Percentiles rank a stretch among this genome's conserved stretches.
phyloP scores from a whole-genome alignment of 2,797 vertebrate species.

The Scarus forsteni region DNA sequence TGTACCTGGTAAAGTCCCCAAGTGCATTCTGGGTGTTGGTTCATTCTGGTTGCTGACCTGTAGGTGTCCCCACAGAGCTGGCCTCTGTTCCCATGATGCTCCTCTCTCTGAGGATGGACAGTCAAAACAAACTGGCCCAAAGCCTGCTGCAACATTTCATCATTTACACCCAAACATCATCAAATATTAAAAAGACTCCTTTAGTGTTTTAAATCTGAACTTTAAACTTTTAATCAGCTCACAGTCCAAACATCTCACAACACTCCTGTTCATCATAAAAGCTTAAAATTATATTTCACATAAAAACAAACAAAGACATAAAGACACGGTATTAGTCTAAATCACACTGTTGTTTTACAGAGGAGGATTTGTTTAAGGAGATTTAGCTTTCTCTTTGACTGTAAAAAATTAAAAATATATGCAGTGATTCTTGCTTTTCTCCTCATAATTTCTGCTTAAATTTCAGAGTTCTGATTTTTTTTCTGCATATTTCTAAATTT shows the following conservation, averaged over 20 bases:
- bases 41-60: conserved; percentile 49
- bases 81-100: conserved; percentile 18
- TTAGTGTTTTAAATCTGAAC: neutral
- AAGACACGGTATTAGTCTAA: too few species aligned
- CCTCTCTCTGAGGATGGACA: conserved; percentile 13
- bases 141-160: conserved; percentile 65
- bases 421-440: too few species aligned
- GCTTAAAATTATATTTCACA: too few species aligned
- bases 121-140: conserved; percentile 62
- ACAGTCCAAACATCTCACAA: neutral
- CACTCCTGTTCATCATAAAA: too few species aligned
- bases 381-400: too few species aligned
- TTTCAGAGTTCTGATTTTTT: too few species aligned
- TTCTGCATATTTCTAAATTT: too few species aligned
- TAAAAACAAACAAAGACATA: too few species aligned
- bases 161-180: conserved; percentile 23
- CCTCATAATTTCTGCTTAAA: too few species aligned
- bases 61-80: conserved; percentile 70
- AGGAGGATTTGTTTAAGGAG: too few species aligned
- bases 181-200: neutral
- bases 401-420: too few species aligned
- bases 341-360: too few species aligned
- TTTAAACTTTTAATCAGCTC: neutral
- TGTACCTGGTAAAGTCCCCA: conserved; percentile 4
- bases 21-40: conserved; percentile 41